Base-by-base conservation (phyloP, 2,797 vertebrate species). In the Nannoperca australis region DNA sequence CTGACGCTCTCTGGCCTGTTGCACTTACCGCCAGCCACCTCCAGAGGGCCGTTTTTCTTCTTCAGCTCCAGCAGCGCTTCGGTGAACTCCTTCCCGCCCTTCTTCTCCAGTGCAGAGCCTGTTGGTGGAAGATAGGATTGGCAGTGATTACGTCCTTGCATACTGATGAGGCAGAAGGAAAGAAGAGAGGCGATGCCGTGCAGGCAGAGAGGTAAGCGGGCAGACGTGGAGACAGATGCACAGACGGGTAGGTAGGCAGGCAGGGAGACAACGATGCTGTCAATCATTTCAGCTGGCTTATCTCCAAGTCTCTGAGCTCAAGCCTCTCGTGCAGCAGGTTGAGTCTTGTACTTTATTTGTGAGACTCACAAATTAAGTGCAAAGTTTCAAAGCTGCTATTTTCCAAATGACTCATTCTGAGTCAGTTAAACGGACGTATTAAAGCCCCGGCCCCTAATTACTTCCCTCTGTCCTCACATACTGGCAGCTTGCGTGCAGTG, bases 31-130 rank as follows among this genome's bases (percentile, higher is more conserved):
- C 98, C 98, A 55, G 97, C 98, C 81, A 98, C 96, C 92, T 99
- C 98, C 93, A 99, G 93, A 0, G 97, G 97, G 27, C 97, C 98
- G 2, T 97, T 98, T 88, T 98, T 99, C 95, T 99, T 99, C 89
- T 96, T 97, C 71, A 99, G 94, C 88, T 99, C 97, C 84, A 93
- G 92, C 80, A 99, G 92, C 0, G 97, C 97, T 22, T 99, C 98
- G 47, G 93, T 90, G 86, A 99, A 97, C 88, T 99, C 97, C 94
- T 99, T 98, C 77, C 98, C 98, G 12, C 97, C 98, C 68, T 97
- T 98, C 93, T 99, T 98, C 90, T 98, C 98, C 95, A 99, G 95
- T 73, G 98, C 97, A 66, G 91, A 95, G 64, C 98, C 98, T 99
- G 94, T 63, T 20, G 49, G 34, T 1, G 59, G 42, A 79, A 47